Percentiles rank a stretch among this genome's conserved stretches.
These are phyloP conservation scores for Drosophila sulfurigaster DNA, from an alignment of 1,140 invertebrate genomes.

Conservation along the genomic window DNA sequence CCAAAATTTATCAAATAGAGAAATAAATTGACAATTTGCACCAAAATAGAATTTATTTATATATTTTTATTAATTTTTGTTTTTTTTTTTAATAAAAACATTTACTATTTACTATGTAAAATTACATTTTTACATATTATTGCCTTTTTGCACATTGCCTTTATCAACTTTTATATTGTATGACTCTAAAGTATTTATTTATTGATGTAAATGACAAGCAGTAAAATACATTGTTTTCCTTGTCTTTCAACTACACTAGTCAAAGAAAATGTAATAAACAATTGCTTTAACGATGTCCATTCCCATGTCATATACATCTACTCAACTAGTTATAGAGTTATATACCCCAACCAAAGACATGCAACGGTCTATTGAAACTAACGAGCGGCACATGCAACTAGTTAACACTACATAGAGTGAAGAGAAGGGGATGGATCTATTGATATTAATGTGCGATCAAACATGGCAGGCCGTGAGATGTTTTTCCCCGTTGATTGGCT, in stretches of 20 bases:
- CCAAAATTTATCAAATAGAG: no score
- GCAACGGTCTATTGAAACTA: conserved; percentile 69
- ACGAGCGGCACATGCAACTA: conserved; percentile 75
- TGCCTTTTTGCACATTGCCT: no score
- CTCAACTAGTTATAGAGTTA: conserved; percentile 11
- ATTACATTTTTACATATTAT: no score
- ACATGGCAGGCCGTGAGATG: conserved; percentile 31
- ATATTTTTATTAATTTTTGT: no score
- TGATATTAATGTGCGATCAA: conserved; percentile 75
- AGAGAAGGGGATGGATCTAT: conserved; percentile 36
- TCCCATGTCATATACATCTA: conserved; percentile 29
- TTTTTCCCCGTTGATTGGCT: conserved; percentile 53
- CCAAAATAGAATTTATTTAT: no score
- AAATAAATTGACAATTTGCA: no score
- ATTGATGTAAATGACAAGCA: neutral
- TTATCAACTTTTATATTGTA: no score
- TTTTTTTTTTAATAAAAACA: no score
- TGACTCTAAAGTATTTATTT: neutral
- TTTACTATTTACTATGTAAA: no score
- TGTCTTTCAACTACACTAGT: neutral
- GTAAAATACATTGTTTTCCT: neutral
- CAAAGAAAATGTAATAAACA: conserved; percentile 21
- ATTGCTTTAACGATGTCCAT: conserved; percentile 6
- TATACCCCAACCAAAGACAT: conserved; percentile 19
- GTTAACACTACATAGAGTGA: conserved; percentile 41